A percentile compares a stretch with the other conserved stretches of the same genome.
Conservation (phyloP, 2,797 vertebrate species). For the Myotis pilosus region DNA sequence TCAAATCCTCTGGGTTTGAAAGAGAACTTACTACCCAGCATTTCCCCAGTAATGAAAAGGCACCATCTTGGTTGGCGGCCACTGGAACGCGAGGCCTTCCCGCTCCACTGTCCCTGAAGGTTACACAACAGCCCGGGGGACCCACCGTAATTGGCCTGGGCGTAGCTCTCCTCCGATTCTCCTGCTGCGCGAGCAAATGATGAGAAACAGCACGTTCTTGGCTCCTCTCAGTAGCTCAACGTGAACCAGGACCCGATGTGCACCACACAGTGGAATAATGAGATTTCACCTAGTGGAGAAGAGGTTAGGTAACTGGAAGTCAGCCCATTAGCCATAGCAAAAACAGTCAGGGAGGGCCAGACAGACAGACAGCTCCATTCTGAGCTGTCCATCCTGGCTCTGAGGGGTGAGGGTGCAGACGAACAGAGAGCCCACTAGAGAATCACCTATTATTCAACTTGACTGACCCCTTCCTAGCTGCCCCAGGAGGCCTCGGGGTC, state of each 20-base stretch:
- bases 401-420: neutral
- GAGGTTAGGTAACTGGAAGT: neutral
- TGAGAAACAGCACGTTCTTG: neutral
- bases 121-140: neutral
- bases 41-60: neutral
- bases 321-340: neutral
- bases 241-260: neutral
- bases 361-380: neutral
- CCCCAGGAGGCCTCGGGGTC: neutral
- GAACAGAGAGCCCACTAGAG: neutral
- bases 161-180: neutral
- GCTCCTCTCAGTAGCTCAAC: neutral
- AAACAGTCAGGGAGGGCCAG: neutral
- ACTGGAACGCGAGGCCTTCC: accelerated
- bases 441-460: neutral
- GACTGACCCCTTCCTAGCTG: neutral
- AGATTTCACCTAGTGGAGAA: neutral
- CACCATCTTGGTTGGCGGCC: accelerated
- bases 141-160: neutral
- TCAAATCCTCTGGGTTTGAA: neutral
- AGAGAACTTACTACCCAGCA: neutral
- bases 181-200: constrained; percentile 35
- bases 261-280: neutral
- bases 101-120: neutral
- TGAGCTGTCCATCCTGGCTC: neutral